Evolutionary conservation across 2,113 vertebrate genomes (phyloP), one percentile per base, ranked within the genome.

Genomic region (Nasalis larvatus): DNA sequence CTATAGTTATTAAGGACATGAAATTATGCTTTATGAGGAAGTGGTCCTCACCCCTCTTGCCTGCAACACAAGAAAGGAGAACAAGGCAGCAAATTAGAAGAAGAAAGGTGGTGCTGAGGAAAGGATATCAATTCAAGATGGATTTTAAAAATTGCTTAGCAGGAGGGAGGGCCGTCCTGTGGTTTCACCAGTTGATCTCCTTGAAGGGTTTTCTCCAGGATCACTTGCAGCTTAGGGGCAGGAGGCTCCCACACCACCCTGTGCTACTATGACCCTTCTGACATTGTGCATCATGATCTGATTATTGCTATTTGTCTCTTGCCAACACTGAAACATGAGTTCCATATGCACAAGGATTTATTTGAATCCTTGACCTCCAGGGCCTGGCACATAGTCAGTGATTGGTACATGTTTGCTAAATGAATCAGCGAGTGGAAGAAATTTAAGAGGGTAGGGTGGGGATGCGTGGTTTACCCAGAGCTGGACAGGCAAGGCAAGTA

Each of bases 121-220:
- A 49, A 74, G 42, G 27, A 35, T 42, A n/a, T 45, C 25, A 52
- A 32, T 74, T 42, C 20, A 58, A 86, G 20, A 63, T 20, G 30
- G 32, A 49, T 42, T 37, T 2, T 42, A 68, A 82, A 69, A 56
- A 23, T 54, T 71, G 82, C 58, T 96, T 47, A 42, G 71, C 37
- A 27, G 40, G 69, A 90, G 40, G 27, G 49, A 81, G 27, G 88
- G 37, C 85, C 27, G n/a, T 82, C 81, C 20, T 80, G 21, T 49
- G 45, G 77, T 68, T 45, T 96, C 30, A 73, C 45, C 69, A 63
- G 85, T 60, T 66, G 11, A 37, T 91, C 63, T 76, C 66, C 77
- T 83, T 95, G 88, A 60, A 81, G 25, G 56, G 71, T 78, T 93
- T 88, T 91, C 58, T 91, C 54, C 45, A 93, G 49, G n/a, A n/a